Conservation (phyloP, 2,113 vertebrate species). For the Procavia capensis region DNA sequence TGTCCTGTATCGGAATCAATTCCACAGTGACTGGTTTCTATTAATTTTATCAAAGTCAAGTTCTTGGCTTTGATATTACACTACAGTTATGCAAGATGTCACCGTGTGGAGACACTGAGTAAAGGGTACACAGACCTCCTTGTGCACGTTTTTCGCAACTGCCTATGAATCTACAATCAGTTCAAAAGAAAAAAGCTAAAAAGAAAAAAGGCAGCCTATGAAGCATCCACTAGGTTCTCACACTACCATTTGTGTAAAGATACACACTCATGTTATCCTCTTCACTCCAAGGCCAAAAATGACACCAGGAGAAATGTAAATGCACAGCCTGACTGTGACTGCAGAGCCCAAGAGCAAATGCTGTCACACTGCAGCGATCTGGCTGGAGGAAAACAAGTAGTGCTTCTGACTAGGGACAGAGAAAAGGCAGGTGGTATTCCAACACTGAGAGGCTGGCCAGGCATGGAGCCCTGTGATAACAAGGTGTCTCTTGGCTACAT, state of each 20-base stretch:
- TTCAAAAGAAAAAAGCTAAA: not conserved
- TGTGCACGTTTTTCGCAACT: not conserved
- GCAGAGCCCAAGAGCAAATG: not conserved
- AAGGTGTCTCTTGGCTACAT: conserved; percentile 63
- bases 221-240: not conserved
- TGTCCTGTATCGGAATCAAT: not conserved
- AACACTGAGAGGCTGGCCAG: conserved; percentile 38
- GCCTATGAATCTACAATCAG: not conserved
- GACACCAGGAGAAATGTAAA: not conserved
- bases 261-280: not conserved
- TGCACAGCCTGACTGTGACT: not conserved
- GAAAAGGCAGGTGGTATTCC: conserved; percentile 59
- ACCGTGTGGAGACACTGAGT: not conserved
- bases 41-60: not conserved
- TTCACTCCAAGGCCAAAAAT: not conserved
- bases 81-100: not conserved
- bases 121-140: not conserved
- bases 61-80: too few relatives aligned
- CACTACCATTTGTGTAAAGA: not conserved
- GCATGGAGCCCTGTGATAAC: conserved; percentile 82
- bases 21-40: not conserved
- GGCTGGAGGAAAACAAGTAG: conserved; percentile 66
- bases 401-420: conserved; percentile 70
- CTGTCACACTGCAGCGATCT: not conserved
- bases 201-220: not conserved